A percentile compares a stretch with the other conserved stretches of the same genome.
phyloP scores from a whole-genome alignment of 2,797 vertebrate species.

The Caiman crocodilus region DNA sequence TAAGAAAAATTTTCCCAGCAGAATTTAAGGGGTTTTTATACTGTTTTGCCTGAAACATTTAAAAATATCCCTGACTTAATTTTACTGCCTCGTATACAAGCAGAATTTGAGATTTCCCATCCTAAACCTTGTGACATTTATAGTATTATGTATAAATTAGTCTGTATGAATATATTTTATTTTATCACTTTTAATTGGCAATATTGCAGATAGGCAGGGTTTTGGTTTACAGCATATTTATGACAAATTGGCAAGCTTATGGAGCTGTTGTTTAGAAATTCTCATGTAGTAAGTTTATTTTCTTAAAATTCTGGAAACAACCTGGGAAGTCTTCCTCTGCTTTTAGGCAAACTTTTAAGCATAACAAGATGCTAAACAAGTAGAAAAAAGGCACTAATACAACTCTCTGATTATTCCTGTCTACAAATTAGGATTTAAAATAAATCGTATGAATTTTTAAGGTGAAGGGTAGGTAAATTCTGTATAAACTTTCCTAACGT shows the following conservation, averaged over 20 bases:
- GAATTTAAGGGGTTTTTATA: background rate
- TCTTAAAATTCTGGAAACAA: background rate
- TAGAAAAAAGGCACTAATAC: background rate
- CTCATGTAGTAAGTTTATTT: background rate
- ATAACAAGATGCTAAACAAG: background rate
- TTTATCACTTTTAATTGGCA: background rate
- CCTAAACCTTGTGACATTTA: background rate
- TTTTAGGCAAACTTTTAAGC: background rate
- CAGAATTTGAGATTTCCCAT: background rate
- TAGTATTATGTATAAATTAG: background rate
- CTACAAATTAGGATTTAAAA: background rate
- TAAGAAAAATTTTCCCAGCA: background rate
- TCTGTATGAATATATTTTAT: background rate
- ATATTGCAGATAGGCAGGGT: background rate
- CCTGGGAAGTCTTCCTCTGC: background rate
- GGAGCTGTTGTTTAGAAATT: background rate
- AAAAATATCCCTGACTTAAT: background rate
- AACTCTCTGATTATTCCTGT: background rate
- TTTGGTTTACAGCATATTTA: background rate
- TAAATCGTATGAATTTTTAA: background rate
- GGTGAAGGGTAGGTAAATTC: background rate
- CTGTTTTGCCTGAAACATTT: background rate
- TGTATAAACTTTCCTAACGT: fast-evolving
- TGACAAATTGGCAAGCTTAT: background rate
- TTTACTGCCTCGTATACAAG: background rate